Evolutionary conservation across 2,888 invertebrate species (phyloP).

Genomic region (Leptopilina drosophilae): DNA sequence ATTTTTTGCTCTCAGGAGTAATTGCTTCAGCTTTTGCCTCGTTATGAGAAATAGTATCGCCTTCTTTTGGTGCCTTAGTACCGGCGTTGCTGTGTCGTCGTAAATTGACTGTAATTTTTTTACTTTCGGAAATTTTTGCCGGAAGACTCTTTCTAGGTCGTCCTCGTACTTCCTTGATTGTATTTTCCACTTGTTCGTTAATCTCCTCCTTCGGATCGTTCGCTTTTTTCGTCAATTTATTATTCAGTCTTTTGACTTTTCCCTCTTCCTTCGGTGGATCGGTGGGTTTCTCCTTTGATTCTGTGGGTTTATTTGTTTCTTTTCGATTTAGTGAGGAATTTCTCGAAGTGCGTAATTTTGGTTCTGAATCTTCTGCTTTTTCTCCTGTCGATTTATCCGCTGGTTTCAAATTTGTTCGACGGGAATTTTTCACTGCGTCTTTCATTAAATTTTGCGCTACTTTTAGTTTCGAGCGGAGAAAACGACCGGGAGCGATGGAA

Average conservation of each 20-base stretch:
- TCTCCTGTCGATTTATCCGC: constrained; percentile 77
- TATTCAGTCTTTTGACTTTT: constrained; percentile 55
- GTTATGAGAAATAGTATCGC: constrained; percentile 33
- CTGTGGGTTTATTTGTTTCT: background rate
- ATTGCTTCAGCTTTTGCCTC: background rate
- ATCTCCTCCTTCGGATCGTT: constrained; percentile 17
- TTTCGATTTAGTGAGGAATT: constrained; percentile 47
- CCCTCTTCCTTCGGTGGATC: constrained; percentile 41
- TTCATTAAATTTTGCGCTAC: constrained; percentile 43
- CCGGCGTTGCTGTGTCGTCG: constrained; percentile 1
- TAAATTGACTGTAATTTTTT: constrained; percentile 19
- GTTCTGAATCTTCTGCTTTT: constrained; percentile 64
- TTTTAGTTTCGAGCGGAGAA: constrained; percentile 57
- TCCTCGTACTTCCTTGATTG: background rate
- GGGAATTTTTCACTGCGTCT: constrained; percentile 48
- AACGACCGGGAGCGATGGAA: constrained; percentile 1
- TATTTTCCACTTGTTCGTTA: constrained; percentile 28
- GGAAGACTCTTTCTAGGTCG: constrained; percentile 49
- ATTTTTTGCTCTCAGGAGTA: constrained; percentile 4
- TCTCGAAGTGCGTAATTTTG: constrained; percentile 50
- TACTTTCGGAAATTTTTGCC: constrained; percentile 43
- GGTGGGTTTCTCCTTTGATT: constrained; percentile 15
- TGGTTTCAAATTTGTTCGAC: constrained; percentile 59
- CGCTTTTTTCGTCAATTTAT: constrained; percentile 16
- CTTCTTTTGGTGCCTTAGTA: constrained; percentile 39